Base-by-base conservation (phyloP, 2,797 vertebrate species). In the Sebastolobus altivelis region DNA sequence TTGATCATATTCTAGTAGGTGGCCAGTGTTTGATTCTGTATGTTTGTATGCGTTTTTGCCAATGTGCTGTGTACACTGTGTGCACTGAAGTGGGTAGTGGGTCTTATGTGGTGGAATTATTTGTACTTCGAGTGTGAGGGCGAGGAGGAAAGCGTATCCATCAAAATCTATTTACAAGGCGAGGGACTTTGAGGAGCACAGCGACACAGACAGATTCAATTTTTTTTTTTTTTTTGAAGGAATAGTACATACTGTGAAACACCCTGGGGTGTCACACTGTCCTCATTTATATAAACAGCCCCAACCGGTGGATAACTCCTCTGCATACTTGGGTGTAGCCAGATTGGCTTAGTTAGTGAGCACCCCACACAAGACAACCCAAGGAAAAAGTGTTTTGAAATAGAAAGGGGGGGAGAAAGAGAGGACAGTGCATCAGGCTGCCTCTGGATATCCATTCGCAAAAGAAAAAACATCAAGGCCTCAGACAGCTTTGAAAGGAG, bases 261-360 rank as follows among this genome's bases (percentile, higher is more conserved):
- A 91, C 91, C 94, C 93, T 88, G 90, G 92, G 93, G 94, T 94
- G 93, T 94, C 93, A 85, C 90, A 85, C 81, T 95, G 94, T 92
- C 93, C 94, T 93, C 91, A 90, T 95, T 95, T 94, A 93, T 91
- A 92, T 83, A 94, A 93, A 92, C 92, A 94, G 89, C 91, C 90
- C 67, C 81, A 87, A 87, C 87, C 83, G 73, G 87, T 90, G 90
- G 92, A 92, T 90, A 91, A 93, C 93, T 93, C 91, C 94, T 93
- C 91, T 92, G 90, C 93, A 93, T 93, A 90, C 85, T 92, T 80
- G 89, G 88, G 91, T 88, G 90, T 87, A 92, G 87, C 91, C 94
- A 95, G 93, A 94, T 93, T 91, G 92, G 94, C 92, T 93, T 91
- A 95, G 93, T 93, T 93, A 91, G 91, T 76, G 85, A 93, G 83